Percentiles rank a stretch among this genome's conserved stretches.
Conservation (phyloP, 2,888 invertebrate species). For the Drosophila lacicola region DNA sequence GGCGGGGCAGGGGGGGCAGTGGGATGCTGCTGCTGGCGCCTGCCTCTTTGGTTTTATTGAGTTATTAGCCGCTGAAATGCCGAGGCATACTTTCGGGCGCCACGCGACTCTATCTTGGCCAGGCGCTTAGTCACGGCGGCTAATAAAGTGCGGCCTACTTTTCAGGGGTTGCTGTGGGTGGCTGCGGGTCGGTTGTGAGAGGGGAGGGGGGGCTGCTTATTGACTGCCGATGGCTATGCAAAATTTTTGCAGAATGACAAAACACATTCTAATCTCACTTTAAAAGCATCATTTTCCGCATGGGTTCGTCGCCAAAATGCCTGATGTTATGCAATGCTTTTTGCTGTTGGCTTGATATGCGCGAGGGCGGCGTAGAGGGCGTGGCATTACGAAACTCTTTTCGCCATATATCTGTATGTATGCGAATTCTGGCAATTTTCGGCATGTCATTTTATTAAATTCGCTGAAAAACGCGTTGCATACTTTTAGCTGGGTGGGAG, state of each 20-base stretch:
- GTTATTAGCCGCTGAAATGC: conserved; percentile 62
- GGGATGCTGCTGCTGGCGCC: not conserved
- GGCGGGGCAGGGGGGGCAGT: not conserved
- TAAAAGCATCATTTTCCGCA: conserved; percentile 81
- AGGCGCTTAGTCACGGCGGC: conserved; percentile 59
- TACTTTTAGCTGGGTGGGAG: conserved; percentile 17
- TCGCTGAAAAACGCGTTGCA: conserved; percentile 41
- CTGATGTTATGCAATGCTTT: conserved; percentile 25
- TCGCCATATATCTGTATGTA: conserved; percentile 6
- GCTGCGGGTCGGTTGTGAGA: not conserved
- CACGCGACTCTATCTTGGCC: conserved; percentile 53
- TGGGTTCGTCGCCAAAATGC: conserved; percentile 49
- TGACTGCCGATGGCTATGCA: conserved; percentile 53
- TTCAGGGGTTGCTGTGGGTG: not conserved
- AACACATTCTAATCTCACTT: conserved; percentile 53
- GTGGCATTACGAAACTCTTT: conserved; percentile 11
- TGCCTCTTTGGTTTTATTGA: conserved; percentile 55
- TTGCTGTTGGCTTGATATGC: conserved; percentile 10
- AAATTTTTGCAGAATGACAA: conserved; percentile 58
- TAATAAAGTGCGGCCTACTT: conserved; percentile 55
- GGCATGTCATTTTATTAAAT: conserved; percentile 59
- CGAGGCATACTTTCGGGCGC: conserved; percentile 46
- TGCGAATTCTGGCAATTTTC: conserved; percentile 35
- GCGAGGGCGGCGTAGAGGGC: not conserved
- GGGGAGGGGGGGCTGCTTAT: conserved; percentile 16